phyloP scores from a whole-genome alignment of 2,797 vertebrate genomes.

The Merluccius polli region DNA sequence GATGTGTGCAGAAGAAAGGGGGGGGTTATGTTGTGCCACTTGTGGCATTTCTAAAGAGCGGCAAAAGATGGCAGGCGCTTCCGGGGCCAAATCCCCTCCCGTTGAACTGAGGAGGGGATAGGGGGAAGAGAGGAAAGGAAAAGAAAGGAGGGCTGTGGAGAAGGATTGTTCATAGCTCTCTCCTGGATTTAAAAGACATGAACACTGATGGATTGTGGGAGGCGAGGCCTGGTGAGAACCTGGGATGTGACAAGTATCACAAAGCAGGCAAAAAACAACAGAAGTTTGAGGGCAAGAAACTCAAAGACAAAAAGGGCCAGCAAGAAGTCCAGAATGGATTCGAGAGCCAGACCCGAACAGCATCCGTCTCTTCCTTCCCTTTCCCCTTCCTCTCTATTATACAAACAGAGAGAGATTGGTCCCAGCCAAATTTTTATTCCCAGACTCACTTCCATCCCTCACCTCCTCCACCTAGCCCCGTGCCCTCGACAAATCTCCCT shows the following conservation, averaged over 20 bases:
- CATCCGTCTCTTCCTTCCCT: conserved; percentile 54
- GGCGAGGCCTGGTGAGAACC: conserved; percentile 28
- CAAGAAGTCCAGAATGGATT: conserved; percentile 50
- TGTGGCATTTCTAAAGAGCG: conserved; percentile 44
- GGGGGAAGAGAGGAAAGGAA: background rate
- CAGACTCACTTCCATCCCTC: conserved; percentile 48
- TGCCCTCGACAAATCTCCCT: conserved; percentile 41
- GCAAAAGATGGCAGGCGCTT: conserved; percentile 59
- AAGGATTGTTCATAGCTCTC: conserved; percentile 36
- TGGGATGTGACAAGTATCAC: conserved; percentile 33
- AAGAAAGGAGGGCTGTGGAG: background rate
- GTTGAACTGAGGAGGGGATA: conserved; percentile 15
- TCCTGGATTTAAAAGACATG: conserved; percentile 39
- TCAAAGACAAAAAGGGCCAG: conserved; percentile 24
- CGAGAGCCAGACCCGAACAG: conserved; percentile 40
- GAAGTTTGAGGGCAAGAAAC: conserved; percentile 28
- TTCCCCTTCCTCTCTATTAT: conserved; percentile 46
- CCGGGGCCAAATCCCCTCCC: conserved; percentile 53
- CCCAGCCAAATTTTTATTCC: conserved; percentile 48
- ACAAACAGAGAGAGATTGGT: conserved; percentile 42
- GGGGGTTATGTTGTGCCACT: conserved; percentile 56
- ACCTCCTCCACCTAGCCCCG: conserved; percentile 37
- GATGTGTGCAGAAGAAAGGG: background rate
- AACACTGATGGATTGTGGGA: conserved; percentile 35
- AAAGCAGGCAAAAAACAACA: conserved; percentile 16